Conservation (phyloP, 2,797 vertebrate genomes). For the Neoniphon sammara region DNA sequence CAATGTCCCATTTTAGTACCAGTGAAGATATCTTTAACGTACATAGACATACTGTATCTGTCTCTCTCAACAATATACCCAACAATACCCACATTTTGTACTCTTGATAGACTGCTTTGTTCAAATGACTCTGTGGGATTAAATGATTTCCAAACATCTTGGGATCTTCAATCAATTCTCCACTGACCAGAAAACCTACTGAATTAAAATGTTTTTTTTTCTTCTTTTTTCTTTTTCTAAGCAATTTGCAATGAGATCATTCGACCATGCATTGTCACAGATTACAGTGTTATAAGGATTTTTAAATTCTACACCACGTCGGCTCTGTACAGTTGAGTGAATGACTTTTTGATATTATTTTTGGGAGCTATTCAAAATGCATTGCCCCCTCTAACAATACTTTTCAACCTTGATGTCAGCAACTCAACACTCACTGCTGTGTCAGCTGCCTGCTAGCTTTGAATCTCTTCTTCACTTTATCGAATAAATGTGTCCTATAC, state of each 20-base stretch:
- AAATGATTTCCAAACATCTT: constrained; percentile 44
- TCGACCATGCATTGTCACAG: constrained; percentile 46
- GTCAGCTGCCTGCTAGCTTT: constrained; percentile 26
- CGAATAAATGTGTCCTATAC: constrained; percentile 33
- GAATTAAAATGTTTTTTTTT: constrained; percentile 32
- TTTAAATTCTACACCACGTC: constrained; percentile 29
- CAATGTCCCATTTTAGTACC: constrained; percentile 50
- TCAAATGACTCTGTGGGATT: constrained; percentile 42
- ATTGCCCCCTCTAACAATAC: constrained; percentile 33
- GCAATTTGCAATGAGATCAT: constrained; percentile 36
- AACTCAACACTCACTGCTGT: constrained; percentile 29
- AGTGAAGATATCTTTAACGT: constrained; percentile 29
- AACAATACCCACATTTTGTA: constrained; percentile 44
- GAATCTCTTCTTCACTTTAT: constrained; percentile 28
- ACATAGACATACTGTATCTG: constrained; percentile 50
- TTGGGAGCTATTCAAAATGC: constrained; percentile 36
- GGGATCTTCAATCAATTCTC: constrained; percentile 25
- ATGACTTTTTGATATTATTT: constrained; percentile 35
- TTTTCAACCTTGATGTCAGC: constrained; percentile 37
- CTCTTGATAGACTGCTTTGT: constrained; percentile 30
- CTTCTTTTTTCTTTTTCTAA: background rate
- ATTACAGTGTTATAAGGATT: constrained; percentile 35
- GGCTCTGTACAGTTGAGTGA: constrained; percentile 48
- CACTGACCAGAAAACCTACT: constrained; percentile 29
- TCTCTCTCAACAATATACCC: constrained; percentile 31